phyloP scores from a whole-genome alignment of 2,888 invertebrate species.

The Orthosia cruda region DNA sequence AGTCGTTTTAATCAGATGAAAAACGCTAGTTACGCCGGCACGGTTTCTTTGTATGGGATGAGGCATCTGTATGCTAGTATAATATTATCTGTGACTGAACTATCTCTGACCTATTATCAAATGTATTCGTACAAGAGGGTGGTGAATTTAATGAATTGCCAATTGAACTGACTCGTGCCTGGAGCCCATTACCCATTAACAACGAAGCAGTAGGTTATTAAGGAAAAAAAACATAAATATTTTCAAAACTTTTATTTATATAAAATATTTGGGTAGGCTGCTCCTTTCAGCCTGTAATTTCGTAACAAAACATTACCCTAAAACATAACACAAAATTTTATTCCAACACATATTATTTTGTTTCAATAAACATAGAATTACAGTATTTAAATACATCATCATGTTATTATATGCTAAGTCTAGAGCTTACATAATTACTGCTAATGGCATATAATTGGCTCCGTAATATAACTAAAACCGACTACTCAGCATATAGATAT shows the following conservation, averaged over 20 bases:
- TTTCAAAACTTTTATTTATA: constrained; percentile 68
- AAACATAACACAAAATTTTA: constrained; percentile 64
- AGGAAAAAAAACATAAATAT: constrained; percentile 4
- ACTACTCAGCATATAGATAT: constrained; percentile 58
- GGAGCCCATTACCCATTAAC: too few relatives aligned
- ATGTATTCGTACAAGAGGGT: too few relatives aligned
- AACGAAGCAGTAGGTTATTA: too few relatives aligned
- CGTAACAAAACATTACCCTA: constrained; percentile 69
- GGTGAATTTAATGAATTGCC: too few relatives aligned
- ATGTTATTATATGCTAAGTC: constrained; percentile 40
- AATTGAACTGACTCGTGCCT: too few relatives aligned
- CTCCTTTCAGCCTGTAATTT: constrained; percentile 51
- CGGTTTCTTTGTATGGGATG: too few relatives aligned
- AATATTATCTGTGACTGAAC: too few relatives aligned
- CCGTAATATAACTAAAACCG: constrained; percentile 51
- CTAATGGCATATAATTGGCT: constrained; percentile 69
- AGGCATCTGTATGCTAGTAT: too few relatives aligned
- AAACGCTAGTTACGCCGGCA: too few relatives aligned
- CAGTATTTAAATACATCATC: constrained; percentile 58
- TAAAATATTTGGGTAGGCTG: constrained; percentile 69
- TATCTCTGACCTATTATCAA: too few relatives aligned
- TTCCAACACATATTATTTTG: constrained; percentile 45
- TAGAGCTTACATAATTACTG: constrained; percentile 58
- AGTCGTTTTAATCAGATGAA: too few relatives aligned
- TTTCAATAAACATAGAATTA: constrained; percentile 52